These are phyloP conservation scores for Drosophila ananassae DNA, from an alignment of 1,140 invertebrate genomes.

Conservation along the genomic window DNA sequence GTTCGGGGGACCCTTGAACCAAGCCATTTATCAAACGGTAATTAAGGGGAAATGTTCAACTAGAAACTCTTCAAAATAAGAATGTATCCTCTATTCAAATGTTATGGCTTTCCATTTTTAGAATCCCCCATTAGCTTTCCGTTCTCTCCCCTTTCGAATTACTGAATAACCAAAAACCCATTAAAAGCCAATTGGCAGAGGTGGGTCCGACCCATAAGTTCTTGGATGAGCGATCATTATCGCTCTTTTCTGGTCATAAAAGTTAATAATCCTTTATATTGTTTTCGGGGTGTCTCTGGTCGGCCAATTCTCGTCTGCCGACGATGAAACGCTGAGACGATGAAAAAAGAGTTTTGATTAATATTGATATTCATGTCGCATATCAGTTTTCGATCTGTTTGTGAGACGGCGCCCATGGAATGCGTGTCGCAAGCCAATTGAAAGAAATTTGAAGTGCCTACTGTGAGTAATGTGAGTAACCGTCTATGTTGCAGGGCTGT, in stretches of 20 bases:
- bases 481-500: constrained; percentile 88
- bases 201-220: constrained; percentile 46
- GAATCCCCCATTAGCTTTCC: not conserved
- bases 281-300: constrained; percentile 13
- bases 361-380: constrained; percentile 71
- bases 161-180: constrained; percentile 22
- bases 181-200: constrained; percentile 31
- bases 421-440: constrained; percentile 44
- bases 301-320: constrained; percentile 12
- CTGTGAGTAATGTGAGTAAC: constrained; percentile 28
- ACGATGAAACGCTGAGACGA: constrained; percentile 24
- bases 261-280: constrained; percentile 60
- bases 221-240: constrained; percentile 22
- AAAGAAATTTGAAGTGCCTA: constrained; percentile 36
- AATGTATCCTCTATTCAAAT: not conserved
- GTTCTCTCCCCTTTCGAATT: constrained; percentile 2
- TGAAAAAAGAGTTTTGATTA: constrained; percentile 67
- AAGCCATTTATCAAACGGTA: constrained; percentile 86
- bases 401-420: not conserved
- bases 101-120: too few relatives aligned
- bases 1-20: constrained; percentile 84
- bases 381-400: constrained; percentile 21
- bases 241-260: constrained; percentile 37
- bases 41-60: not conserved
- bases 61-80: too few relatives aligned